Evolutionary conservation across 2,888 invertebrate species (phyloP).

Genomic region (Ernsta delagoae): DNA sequence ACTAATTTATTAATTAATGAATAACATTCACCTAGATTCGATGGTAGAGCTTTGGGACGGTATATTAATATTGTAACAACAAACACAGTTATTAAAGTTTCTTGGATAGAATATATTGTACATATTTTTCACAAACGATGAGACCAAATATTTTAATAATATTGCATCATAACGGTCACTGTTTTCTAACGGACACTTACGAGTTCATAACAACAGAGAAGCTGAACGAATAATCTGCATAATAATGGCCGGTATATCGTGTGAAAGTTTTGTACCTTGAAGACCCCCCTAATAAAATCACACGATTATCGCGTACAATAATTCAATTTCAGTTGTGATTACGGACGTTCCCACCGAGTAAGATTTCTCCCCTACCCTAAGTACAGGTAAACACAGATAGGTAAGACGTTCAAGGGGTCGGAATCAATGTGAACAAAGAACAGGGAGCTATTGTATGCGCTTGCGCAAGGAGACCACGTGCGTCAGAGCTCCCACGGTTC

Average conservation of each 20-base stretch:
- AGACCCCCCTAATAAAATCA: slow-evolving; percentile 67
- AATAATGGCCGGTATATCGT: slow-evolving; percentile 65
- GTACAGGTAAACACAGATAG: slow-evolving; percentile 79
- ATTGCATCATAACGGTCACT: slow-evolving; percentile 27
- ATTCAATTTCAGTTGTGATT: slow-evolving; percentile 77
- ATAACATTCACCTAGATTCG: no score
- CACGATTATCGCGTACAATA: slow-evolving; percentile 67
- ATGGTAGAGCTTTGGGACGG: no score
- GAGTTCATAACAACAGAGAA: slow-evolving; percentile 14
- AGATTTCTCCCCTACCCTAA: slow-evolving; percentile 74
- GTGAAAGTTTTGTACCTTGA: slow-evolving; percentile 66
- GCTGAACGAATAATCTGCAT: slow-evolving; percentile 43
- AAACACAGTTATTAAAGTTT: no score
- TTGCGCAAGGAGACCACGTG: slow-evolving; percentile 79
- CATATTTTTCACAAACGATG: no score
- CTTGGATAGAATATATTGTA: not conserved
- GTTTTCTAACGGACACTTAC: slow-evolving; percentile 13
- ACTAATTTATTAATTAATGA: no score
- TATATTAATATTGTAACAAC: no score
- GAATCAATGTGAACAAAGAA: slow-evolving; percentile 75
- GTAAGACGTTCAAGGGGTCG: slow-evolving; percentile 79
- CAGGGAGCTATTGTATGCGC: slow-evolving; percentile 74
- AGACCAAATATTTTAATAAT: not conserved
- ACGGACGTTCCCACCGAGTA: slow-evolving; percentile 75
- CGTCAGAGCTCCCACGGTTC: slow-evolving; percentile 75